Evolutionary conservation across 2,888 invertebrate genomes (phyloP).

Genomic region (Miltochrista miniata): DNA sequence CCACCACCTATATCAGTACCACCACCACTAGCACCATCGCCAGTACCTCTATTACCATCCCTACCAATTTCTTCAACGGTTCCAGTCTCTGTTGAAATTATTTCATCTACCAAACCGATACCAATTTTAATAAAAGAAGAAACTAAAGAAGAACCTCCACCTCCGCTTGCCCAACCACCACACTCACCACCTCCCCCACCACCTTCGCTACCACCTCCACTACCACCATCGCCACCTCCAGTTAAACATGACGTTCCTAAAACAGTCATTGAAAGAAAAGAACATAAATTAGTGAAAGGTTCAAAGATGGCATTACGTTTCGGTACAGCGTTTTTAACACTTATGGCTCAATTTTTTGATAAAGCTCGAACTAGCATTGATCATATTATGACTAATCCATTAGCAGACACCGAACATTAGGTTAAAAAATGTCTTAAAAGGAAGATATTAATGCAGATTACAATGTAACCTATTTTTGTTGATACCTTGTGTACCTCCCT

Average conservation of each 20-base stretch:
- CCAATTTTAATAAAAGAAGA: constrained; percentile 2
- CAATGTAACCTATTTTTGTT: too few species aligned
- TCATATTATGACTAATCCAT: constrained; percentile 45
- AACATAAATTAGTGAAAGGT: constrained; percentile 38
- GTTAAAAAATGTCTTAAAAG: background rate
- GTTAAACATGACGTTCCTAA: constrained; percentile 12
- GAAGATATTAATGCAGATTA: too few species aligned
- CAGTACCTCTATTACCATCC: background rate
- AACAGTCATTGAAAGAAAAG: constrained; percentile 13
- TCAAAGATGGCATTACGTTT: constrained; percentile 57
- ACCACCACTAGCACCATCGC: background rate
- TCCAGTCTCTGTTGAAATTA: background rate
- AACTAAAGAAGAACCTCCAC: background rate
- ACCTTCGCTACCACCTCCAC: too few species aligned
- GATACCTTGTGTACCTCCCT: too few species aligned
- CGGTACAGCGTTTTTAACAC: constrained; percentile 62
- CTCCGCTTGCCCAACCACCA: background rate
- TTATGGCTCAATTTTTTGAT: constrained; percentile 59
- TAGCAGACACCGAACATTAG: constrained; percentile 17
- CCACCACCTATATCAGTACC: background rate
- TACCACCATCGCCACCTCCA: background rate
- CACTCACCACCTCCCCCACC: too few species aligned
- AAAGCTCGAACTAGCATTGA: constrained; percentile 53
- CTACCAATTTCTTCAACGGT: background rate
- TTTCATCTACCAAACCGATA: background rate